These are phyloP conservation scores for Eudasyphora cyanicolor DNA, from an alignment of 2,888 invertebrate species.

Conservation along the genomic window DNA sequence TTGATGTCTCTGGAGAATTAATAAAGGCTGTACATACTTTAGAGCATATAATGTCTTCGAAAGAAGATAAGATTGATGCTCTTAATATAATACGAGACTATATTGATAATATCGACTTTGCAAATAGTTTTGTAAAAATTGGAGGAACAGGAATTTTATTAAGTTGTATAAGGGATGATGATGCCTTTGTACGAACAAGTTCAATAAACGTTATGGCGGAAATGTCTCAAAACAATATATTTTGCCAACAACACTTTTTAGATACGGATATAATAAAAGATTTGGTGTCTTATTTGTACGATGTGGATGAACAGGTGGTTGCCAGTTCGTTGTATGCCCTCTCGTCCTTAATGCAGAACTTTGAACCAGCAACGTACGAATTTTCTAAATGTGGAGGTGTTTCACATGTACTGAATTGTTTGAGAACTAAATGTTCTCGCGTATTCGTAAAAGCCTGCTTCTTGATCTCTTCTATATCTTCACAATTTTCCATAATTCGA, in stretches of 20 bases:
- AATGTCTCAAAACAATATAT: constrained; percentile 92
- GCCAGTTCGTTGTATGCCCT: constrained; percentile 89
- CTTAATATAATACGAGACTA: constrained; percentile 86
- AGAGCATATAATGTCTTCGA: constrained; percentile 81
- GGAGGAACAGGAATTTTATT: constrained; percentile 89
- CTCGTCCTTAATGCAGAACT: constrained; percentile 88
- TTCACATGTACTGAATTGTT: constrained; percentile 82
- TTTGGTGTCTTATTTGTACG: constrained; percentile 82
- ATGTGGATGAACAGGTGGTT: constrained; percentile 80
- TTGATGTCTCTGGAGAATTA: constrained; percentile 86
- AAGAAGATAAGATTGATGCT: constrained; percentile 83
- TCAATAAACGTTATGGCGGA: constrained; percentile 88
- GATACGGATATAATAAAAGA: constrained; percentile 84
- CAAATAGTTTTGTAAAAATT: constrained; percentile 92
- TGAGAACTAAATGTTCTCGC: constrained; percentile 81
- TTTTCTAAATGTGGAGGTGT: constrained; percentile 86
- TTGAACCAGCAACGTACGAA: constrained; percentile 82
- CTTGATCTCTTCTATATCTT: constrained; percentile 84
- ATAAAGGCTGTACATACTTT: constrained; percentile 83
- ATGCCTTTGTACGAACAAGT: constrained; percentile 83
- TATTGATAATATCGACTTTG: constrained; percentile 88
- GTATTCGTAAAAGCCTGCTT: constrained; percentile 88
- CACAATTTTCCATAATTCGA: constrained; percentile 81
- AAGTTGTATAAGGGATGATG: constrained; percentile 84
- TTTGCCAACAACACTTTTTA: constrained; percentile 87